phyloP scores from a whole-genome alignment of 1,140 invertebrate species.

The Drosophila elegans region DNA sequence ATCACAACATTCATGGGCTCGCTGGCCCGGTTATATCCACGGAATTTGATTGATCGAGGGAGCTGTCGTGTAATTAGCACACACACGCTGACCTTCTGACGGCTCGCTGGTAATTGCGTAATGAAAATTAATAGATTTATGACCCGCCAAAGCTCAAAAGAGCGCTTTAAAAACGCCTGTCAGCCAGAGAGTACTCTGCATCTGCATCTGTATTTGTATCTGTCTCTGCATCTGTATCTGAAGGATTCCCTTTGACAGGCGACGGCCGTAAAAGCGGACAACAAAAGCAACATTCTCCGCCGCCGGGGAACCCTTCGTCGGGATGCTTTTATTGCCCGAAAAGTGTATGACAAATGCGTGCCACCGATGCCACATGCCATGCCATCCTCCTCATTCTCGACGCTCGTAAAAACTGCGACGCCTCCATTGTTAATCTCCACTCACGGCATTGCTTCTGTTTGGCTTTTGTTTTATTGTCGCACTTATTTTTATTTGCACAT shows the following conservation, averaged over 20 bases:
- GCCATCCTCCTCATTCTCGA: slow-evolving; percentile 9
- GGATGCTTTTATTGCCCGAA: slow-evolving; percentile 71
- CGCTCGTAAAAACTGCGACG: slow-evolving; percentile 64
- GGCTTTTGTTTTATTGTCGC: slow-evolving; percentile 79
- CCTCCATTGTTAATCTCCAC: slow-evolving; percentile 66
- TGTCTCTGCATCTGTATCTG: slow-evolving; percentile 5
- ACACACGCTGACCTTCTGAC: slow-evolving; percentile 58
- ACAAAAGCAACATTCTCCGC: slow-evolving; percentile 1
- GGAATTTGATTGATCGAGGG: slow-evolving; percentile 66
- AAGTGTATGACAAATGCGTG: slow-evolving; percentile 82
- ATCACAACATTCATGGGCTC: slow-evolving; percentile 67
- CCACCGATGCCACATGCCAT: slow-evolving; percentile 32
- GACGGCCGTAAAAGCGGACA: slow-evolving; percentile 15
- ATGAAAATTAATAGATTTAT: slow-evolving; percentile 71
- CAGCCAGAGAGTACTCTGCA: background rate
- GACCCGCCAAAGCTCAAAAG: slow-evolving; percentile 35
- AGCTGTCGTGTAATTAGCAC: slow-evolving; percentile 61
- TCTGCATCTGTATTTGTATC: background rate
- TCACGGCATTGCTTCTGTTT: slow-evolving; percentile 57
- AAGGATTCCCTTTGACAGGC: slow-evolving; percentile 30
- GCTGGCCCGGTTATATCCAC: slow-evolving; percentile 41
- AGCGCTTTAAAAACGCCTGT: slow-evolving; percentile 31
- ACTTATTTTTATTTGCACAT: slow-evolving; percentile 80
- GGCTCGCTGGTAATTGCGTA: slow-evolving; percentile 57
- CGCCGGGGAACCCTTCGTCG: slow-evolving; percentile 41